Base-by-base conservation (phyloP, 64 coral and sea anemone species). In the Dendronephthya gigantea region DNA sequence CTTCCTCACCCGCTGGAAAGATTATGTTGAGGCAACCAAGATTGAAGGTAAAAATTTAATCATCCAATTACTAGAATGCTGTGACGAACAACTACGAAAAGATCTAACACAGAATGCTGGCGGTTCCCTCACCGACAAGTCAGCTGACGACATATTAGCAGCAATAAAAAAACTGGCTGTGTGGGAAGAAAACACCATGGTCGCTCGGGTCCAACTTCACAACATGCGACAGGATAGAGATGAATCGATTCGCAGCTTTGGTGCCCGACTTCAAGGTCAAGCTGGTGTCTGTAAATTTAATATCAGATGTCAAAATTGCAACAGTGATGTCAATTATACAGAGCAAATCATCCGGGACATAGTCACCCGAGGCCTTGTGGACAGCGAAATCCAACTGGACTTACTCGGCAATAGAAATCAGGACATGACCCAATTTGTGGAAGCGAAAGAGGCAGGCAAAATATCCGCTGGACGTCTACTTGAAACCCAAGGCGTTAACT, bases 11-110 rank as follows among this genome's bases (percentile, higher is more conserved):
- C 0, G 35, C 6, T 90, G 70, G 89, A 29, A 58, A 10, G 88
- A 90, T n/a, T n/a, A n/a, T n/a, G n/a, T n/a, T n/a, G n/a, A n/a
- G n/a, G n/a, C n/a, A n/a, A 88, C 86, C 17, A 49, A 88, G 1
- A 47, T 88, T n/a, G 41, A 19, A 32, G 86, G 89, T 41, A 90
- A 86, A 41, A 48, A 86, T 37, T 62, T 27, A 7, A 68, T 59
- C 17, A 48, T 90, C 32, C 84, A 90, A 40, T 84, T 86, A 19
- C 84, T 90, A 9, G 84, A 90, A 82, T 90, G 84, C 49, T 86
- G 89, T 28, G 35, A 90, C 35, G 75, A 90, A 82, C 89, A 86
- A 58, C 70, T 90, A 34, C 28, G 50, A 31, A 91, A 87, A 47
- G n/a, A n/a, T n/a, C n/a, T n/a, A n/a, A n/a, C n/a, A n/a, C n/a